Percentiles rank a stretch among this genome's conserved stretches.
These are phyloP conservation scores for Discoglossus pictus DNA, from an alignment of 2,797 vertebrate genomes.

Conservation along the genomic window DNA sequence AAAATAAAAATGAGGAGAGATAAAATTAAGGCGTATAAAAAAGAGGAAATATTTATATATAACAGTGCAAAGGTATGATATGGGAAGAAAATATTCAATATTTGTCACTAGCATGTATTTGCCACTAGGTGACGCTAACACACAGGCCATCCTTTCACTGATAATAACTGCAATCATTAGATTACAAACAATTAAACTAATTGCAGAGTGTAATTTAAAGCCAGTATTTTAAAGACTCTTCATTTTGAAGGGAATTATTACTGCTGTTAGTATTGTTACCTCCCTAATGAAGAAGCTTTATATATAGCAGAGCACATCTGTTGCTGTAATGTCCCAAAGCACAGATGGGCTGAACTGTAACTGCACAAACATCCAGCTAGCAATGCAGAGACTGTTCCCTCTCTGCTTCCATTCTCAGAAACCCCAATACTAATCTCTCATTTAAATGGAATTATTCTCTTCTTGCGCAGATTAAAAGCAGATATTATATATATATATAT, in stretches of 20 bases:
- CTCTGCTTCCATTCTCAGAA: slow-evolving; percentile 3
- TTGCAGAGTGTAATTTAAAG: slow-evolving; percentile 52
- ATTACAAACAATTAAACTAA: slow-evolving; percentile 53
- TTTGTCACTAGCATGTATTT: not conserved
- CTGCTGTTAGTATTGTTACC: slow-evolving; percentile 52
- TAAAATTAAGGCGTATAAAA: no score
- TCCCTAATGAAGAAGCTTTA: slow-evolving; percentile 53
- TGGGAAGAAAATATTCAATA: no score
- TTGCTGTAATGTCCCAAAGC: slow-evolving; percentile 49
- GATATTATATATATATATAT: no score
- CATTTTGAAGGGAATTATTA: slow-evolving; percentile 53
- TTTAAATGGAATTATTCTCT: no score
- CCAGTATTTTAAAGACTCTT: slow-evolving; percentile 53
- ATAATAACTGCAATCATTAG: slow-evolving; percentile 52
- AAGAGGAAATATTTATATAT: no score
- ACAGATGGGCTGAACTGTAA: slow-evolving; percentile 46
- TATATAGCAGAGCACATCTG: slow-evolving; percentile 53
- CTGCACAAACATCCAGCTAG: slow-evolving; percentile 46
- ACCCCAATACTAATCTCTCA: no score
- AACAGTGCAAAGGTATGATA: no score
- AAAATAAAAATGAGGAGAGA: no score
- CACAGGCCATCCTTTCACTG: not conserved
- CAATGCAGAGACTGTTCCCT: slow-evolving; percentile 40
- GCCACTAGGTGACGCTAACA: slow-evolving; percentile 37
- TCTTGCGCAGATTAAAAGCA: no score